Evolutionary conservation across 2,113 vertebrate genomes (phyloP).

Genomic region (Sitta europaea): DNA sequence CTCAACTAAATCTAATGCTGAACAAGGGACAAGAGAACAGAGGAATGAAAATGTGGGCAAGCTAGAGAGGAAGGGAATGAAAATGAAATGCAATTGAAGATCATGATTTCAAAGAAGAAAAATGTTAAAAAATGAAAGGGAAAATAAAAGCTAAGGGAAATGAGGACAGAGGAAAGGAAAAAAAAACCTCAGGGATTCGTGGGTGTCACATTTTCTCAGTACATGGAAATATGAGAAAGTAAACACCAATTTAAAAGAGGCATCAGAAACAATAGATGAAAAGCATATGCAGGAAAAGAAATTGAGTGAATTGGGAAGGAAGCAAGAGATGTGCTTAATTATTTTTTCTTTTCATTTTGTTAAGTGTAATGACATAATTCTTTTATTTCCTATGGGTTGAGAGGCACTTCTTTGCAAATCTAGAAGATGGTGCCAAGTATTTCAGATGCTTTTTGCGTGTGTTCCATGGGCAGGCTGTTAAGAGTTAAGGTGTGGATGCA

Average conservation of each 20-base stretch:
- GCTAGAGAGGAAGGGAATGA: not conserved
- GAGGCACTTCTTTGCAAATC: not conserved
- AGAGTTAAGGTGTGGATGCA: conserved; percentile 7
- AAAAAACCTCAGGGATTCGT: not conserved
- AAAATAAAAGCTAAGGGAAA: not conserved
- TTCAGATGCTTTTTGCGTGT: not conserved
- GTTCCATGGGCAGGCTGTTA: not conserved
- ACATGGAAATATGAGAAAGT: not conserved
- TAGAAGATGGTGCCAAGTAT: not conserved
- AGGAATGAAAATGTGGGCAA: not conserved
- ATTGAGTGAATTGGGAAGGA: not conserved
- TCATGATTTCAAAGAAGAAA: not conserved
- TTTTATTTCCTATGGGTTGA: not conserved
- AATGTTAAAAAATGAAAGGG: not conserved
- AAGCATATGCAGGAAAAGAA: not conserved
- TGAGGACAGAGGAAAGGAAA: not conserved
- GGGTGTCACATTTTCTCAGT: not conserved
- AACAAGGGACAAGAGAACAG: not conserved
- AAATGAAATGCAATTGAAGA: not conserved
- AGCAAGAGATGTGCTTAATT: not conserved
- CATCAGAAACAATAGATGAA: not conserved
- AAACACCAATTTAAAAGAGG: conserved; percentile 8
- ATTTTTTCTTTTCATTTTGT: not conserved
- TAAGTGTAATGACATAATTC: not conserved
- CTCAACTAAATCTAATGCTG: not conserved